Percentiles rank a stretch among this genome's conserved stretches.
phyloP scores from a whole-genome alignment of 2,113 vertebrate species.

The Oreochromis niloticus region DNA sequence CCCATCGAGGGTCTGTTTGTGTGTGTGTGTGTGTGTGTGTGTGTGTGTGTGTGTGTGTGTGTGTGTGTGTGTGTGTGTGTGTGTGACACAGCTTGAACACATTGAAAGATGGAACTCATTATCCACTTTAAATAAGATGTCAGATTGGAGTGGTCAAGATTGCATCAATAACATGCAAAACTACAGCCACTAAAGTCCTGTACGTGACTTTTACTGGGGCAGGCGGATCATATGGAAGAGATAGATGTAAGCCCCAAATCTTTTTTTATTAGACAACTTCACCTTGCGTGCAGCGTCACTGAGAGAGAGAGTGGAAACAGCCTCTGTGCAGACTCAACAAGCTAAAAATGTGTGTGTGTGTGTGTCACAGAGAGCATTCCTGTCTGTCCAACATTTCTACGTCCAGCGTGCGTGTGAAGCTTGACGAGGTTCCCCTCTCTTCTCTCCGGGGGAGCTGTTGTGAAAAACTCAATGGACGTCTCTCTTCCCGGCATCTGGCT shows the following conservation, averaged over 20 bases:
- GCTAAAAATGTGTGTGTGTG: not conserved
- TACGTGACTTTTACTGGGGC: conserved; percentile 57
- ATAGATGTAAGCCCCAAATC: conserved; percentile 66
- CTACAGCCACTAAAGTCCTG: conserved; percentile 14
- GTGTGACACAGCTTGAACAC: conserved; percentile 24
- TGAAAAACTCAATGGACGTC: conserved; percentile 50
- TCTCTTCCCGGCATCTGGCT: conserved; percentile 69
- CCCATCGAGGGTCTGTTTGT: not conserved
- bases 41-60: not conserved
- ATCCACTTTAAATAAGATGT: conserved; percentile 61
- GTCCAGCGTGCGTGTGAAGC: conserved; percentile 41
- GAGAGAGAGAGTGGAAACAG: conserved; percentile 45
- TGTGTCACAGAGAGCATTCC: not conserved
- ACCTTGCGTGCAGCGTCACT: conserved; percentile 46
- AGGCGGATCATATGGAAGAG: conserved; percentile 70
- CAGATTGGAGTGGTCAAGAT: conserved; percentile 50
- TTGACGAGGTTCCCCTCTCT: not conserved
- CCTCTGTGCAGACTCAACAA: conserved; percentile 49
- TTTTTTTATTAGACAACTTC: conserved; percentile 56
- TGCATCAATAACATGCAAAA: conserved; percentile 43
- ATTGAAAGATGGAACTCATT: conserved; percentile 61
- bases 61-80: not conserved
- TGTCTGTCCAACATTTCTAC: not conserved
- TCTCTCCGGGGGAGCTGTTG: conserved; percentile 47
- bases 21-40: too few species aligned